Evolutionary conservation across 2,797 vertebrate genomes (phyloP).

Genomic region (Bovichtus variegatus): DNA sequence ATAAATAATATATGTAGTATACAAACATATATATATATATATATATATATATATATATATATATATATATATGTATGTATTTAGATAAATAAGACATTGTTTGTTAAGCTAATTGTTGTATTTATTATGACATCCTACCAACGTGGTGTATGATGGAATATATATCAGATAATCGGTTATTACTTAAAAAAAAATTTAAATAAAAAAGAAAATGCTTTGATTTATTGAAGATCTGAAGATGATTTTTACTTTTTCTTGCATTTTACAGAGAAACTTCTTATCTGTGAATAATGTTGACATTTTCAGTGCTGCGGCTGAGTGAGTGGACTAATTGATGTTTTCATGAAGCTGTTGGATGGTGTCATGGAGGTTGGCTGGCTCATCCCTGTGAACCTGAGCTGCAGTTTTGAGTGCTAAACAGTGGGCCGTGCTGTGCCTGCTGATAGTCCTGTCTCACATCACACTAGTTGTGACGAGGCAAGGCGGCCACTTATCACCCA

Average conservation of each 20-base stretch:
- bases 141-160: neutral
- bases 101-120: neutral
- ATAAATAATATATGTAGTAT: too few species aligned
- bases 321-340: slow-evolving; percentile 54
- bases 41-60: too few species aligned
- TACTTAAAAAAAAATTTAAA: too few species aligned
- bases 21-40: too few species aligned
- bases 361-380: slow-evolving; percentile 30
- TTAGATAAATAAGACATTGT: neutral
- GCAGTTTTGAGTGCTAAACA: slow-evolving; percentile 34
- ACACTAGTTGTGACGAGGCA: slow-evolving; percentile 7
- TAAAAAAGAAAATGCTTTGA: too few species aligned
- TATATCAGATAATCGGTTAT: neutral
- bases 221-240: too few species aligned
- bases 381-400: slow-evolving; percentile 35
- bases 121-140: neutral
- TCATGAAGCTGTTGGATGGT: slow-evolving; percentile 37
- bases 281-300: neutral
- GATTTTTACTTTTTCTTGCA: neutral
- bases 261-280: slow-evolving; percentile 15
- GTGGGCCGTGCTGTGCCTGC: slow-evolving; percentile 25
- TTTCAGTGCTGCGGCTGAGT: slow-evolving; percentile 10
- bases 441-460: slow-evolving; percentile 46
- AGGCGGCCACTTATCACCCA: slow-evolving; percentile 36
- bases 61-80: too few species aligned